These are phyloP conservation scores for Nansenia antarctica DNA, from an alignment of 2,113 vertebrate genomes.

Conservation along the genomic window DNA sequence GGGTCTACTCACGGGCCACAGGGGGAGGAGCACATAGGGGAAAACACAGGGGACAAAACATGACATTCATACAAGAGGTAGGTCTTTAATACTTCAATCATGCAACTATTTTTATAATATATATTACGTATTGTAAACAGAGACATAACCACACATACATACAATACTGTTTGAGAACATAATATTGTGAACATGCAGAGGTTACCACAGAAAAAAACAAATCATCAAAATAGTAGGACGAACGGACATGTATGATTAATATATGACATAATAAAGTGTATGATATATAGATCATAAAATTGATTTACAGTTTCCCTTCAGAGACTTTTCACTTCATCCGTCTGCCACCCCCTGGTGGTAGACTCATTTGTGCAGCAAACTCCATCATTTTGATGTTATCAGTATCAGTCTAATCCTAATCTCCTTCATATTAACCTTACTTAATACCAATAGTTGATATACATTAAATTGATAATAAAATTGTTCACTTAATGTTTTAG, in stretches of 20 bases:
- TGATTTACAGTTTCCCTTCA: not conserved
- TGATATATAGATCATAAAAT: not conserved
- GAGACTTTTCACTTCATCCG: not conserved
- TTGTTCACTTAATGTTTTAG: too few species aligned
- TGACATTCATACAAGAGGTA: not conserved
- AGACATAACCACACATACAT: too few species aligned
- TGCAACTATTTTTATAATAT: too few species aligned
- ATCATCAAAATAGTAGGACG: not conserved
- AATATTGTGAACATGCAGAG: too few species aligned
- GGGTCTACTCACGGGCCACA: conserved; percentile 56
- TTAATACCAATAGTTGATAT: too few species aligned
- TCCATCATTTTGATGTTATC: too few species aligned
- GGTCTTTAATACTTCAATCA: not conserved
- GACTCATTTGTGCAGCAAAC: not conserved
- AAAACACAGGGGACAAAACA: not conserved
- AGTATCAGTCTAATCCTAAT: too few species aligned
- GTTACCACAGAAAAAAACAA: not conserved
- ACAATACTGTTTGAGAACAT: too few species aligned
- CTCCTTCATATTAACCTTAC: too few species aligned
- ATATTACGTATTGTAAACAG: too few species aligned
- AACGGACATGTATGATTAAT: not conserved
- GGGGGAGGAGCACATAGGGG: not conserved
- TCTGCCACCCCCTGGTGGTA: not conserved
- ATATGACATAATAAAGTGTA: not conserved
- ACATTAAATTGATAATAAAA: too few species aligned